Conservation (phyloP, 2,888 invertebrate genomes). For the Pachliopta kotzebuea region DNA sequence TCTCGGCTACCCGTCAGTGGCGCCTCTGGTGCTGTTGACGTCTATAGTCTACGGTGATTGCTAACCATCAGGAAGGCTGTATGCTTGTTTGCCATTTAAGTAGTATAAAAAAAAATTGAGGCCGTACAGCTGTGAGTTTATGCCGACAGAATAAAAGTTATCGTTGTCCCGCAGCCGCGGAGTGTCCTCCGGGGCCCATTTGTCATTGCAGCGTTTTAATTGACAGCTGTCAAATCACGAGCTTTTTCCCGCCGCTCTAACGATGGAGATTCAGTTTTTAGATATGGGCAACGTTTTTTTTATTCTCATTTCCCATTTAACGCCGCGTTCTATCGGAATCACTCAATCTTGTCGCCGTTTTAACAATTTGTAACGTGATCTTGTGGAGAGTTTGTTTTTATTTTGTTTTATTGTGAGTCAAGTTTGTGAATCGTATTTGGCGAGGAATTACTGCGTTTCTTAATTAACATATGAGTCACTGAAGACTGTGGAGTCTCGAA, state of each 20-base stretch:
- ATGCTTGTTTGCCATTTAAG: too few species aligned
- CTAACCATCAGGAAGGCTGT: too few species aligned
- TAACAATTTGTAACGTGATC: constrained; percentile 24
- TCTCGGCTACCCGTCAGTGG: constrained; percentile 30
- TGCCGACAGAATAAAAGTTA: constrained; percentile 38
- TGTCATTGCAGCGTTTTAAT: constrained; percentile 61
- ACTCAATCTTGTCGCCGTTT: constrained; percentile 31
- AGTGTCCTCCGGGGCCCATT: constrained; percentile 48
- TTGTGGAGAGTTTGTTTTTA: constrained; percentile 17
- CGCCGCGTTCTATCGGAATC: constrained; percentile 37
- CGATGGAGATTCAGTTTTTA: constrained; percentile 59
- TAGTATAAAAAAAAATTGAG: too few species aligned
- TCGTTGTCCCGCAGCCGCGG: constrained; percentile 33
- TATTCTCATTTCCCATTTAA: constrained; percentile 41
- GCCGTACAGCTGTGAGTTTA: constrained; percentile 30
- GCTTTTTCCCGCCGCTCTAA: constrained; percentile 63
- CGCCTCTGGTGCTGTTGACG: too few species aligned
- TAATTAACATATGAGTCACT: too few species aligned
- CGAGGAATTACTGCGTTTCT: too few species aligned
- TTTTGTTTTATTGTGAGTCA: neutral
- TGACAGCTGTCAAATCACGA: constrained; percentile 75
- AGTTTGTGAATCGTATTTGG: too few species aligned
- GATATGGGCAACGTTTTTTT: constrained; percentile 46
- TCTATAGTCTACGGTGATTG: too few species aligned
- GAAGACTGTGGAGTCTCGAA: too few species aligned